Base-by-base conservation (phyloP, 2,888 invertebrate genomes). In the Dasysyrphus albostriatus region DNA sequence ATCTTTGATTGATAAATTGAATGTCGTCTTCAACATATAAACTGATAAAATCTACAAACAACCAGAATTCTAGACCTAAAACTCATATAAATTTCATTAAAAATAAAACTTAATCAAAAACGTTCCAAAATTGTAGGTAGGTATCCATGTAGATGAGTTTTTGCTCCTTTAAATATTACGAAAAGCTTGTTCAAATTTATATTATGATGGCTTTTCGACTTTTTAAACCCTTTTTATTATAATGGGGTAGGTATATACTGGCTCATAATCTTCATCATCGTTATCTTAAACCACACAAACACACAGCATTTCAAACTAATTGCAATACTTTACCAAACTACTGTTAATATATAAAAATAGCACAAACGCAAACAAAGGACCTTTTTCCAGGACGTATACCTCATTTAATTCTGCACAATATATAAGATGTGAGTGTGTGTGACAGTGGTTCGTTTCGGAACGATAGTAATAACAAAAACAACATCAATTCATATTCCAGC, bases 361-460 rank as follows among this genome's bases (percentile, higher is more conserved):
- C 5, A 12, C 12, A 51, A 51, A 12, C 1, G 19, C 19, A 24
- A 5, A 54, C 24, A 29, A 54, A 54, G 32, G 29, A 32, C 14
- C 2, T 24, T 24, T n/a, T 54, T 54, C 6, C 7, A 54, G 29
- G 14, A 54, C 7, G n/a, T 54, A 54, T 29, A 54, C 54, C 54
- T 32, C 54, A 54, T 54, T 54, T 54, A 54, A 29, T 54, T 54
- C 8, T 32, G n/a, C 37, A 59, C 39, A 32, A 39, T 24, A 24
- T 24, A 3, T 24, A 24, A 24, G 24, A 32, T 6, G 9, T 9
- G 47, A 29, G 1, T n/a, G 5, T n/a, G 5, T 32, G 24, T 37
- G 56, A 58, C 47, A 59, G 42, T 34, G n/a, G 65, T 3, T 61
- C 44, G n/a, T 29, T 44, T 56, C 65, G 14, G 39, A 58, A 34